Base-by-base conservation (phyloP, 2,797 vertebrate genomes). In the Sebastes wilsoni region DNA sequence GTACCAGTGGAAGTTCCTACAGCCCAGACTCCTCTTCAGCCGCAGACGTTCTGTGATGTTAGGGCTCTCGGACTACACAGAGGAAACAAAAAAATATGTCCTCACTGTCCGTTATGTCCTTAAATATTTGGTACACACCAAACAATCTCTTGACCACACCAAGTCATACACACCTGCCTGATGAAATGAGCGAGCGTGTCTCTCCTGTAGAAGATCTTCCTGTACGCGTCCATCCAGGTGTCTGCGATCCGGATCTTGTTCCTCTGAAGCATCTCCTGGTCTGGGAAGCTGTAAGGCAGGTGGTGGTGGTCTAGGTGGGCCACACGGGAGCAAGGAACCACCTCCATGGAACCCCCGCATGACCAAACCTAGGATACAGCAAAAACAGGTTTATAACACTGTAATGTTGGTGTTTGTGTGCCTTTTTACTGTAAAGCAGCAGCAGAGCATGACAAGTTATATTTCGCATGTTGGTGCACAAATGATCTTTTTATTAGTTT, bases 301-400 rank as follows among this genome's bases (percentile, higher is more conserved):
- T 93, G 94, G 64, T 69, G 94, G 74, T 38, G 90, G 82, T 93
- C 90, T 23, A 97, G 67, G 0, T 97, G 96, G 6, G 97, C 97
- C 70, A 98, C 97, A 6, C 96, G 94, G 22, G 97, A 98, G 72
- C 97, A 98, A 3, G 97, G 97, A 18, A 97, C 92, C 80, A 98
- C 93, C 94, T 98, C 97, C 74, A 98, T 92, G 4, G 96, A 96
- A 61, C 97, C 97, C 6, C 97, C 97, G 14, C 97, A 98, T n/a
- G 97, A 96, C 97, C 97, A 98, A 65, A 96, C 96, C 97, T 98
- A 85, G 59, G 88, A 2, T 76, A 38, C 18, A 14, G n/a, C 28
- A 22, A 60, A 64, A 54, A 49, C 11, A 8, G 14, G 7, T 28
- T 49, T 18, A 22, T 20, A 22, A 18, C 27, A 23, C 32, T 55